Evolutionary conservation across 2,113 vertebrate species (phyloP), one percentile per base, ranked within the genome.

Genomic region (Amphilophus citrinellus): DNA sequence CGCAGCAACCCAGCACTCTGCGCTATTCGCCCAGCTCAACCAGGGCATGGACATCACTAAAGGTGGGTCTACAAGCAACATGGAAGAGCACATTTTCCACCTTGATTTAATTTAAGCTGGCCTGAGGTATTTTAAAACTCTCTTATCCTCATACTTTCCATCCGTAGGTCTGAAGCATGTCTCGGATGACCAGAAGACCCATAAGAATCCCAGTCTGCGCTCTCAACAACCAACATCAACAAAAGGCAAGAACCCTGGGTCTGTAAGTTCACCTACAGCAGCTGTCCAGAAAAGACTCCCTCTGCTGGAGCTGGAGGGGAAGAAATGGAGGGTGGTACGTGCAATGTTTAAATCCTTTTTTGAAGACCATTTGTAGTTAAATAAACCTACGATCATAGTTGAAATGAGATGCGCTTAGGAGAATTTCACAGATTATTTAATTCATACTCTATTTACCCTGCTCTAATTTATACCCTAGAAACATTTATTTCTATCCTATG

Each of bases 301-400:
- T 13, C 82, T 99, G 87, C 90, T 99, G 60, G 97, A 98, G 93
- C 93, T 99, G 85, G 98, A 99, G 83, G 98, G 98, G 76, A 99
- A 99, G 93, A 99, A 99, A 87, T 99, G 98, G 98, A 97, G 97
- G 94, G 98, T 99, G 96, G 98, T 99, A 92, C 61, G 97, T 97
- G 3, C 10, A 53, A 59, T 59, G 14, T 47, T 57, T 30, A 14
- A 50, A 53, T 73, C 66, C 24, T 73, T 20, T 32, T 73, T 30
- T 32, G 6, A 11, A 27, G 2, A 53, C 7, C 1, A 53, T 73
- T 73, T 53, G 44, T 73, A 53, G 27, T 53, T 53, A 73, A 73
- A 32, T 53, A 20, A 73, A 73, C 44, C 66, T 10, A 30, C 24
- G 7, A 56, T 4, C 0, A 5, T 18, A 56, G 0, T 0, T 73